Percentiles rank a stretch among this genome's conserved stretches.
Conservation (phyloP, 2,113 vertebrate species). For the Caloenas nicobarica region DNA sequence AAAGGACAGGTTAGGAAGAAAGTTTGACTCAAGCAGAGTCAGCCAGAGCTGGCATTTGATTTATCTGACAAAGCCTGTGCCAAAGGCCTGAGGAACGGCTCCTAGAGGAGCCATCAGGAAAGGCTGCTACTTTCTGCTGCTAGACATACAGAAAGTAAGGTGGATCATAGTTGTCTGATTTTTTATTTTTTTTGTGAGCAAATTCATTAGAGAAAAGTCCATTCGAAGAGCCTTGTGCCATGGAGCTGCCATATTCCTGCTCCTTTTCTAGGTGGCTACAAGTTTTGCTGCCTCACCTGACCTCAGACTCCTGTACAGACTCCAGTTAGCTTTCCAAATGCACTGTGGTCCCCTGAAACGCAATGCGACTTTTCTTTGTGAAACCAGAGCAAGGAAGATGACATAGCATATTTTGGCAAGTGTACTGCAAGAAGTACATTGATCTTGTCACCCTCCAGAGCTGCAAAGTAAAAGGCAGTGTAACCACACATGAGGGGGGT, state of each 20-base stretch:
- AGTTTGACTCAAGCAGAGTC: not conserved
- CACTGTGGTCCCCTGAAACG: not conserved
- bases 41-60: not conserved
- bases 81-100: not conserved
- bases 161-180: not conserved
- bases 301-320: not conserved
- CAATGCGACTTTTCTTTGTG: not conserved
- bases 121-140: not conserved
- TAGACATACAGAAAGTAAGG: not conserved
- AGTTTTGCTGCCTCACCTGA: not conserved
- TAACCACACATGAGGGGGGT: not conserved
- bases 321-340: rapidly evolving
- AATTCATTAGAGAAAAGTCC: not conserved
- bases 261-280: not conserved
- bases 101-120: not conserved
- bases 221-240: not conserved
- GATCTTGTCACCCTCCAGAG: not conserved
- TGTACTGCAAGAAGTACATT: not conserved
- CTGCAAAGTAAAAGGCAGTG: not conserved
- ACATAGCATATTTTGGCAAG: not conserved
- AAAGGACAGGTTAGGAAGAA: not conserved
- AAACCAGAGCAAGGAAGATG: not conserved
- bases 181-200: not conserved
- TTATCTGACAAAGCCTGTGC: not conserved
- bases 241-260: not conserved